These are phyloP conservation scores for Nephrotoma guestfalica DNA, from an alignment of 2,888 invertebrate species.

Conservation along the genomic window DNA sequence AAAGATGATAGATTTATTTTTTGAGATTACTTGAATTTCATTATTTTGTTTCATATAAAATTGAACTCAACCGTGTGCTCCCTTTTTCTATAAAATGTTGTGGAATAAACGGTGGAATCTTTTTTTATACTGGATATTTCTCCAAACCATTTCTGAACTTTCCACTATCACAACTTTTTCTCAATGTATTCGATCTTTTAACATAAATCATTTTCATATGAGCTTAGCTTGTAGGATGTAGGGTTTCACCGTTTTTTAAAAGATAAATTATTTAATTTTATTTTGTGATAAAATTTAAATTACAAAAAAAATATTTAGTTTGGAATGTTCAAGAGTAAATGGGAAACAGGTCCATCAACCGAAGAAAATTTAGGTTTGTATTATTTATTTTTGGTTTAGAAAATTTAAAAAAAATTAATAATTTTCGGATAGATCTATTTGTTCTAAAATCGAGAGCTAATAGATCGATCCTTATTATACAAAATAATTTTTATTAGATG, in stretches of 20 bases:
- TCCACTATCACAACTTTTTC: not conserved
- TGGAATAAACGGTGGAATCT: not conserved
- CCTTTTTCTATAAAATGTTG: not conserved
- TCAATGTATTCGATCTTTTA: not conserved
- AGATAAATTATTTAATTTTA: not conserved
- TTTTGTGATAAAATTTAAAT: conserved; percentile 1
- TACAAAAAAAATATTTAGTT: conserved; percentile 18
- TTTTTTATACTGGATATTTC: not conserved
- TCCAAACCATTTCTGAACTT: not conserved
- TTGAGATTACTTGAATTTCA: not conserved
- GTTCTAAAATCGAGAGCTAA: not conserved
- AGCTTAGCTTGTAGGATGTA: not conserved
- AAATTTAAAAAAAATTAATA: conserved; percentile 6
- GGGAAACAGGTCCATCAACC: conserved; percentile 70
- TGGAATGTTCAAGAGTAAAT: conserved; percentile 48
- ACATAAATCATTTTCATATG: not conserved
- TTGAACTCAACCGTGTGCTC: not conserved
- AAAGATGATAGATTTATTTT: not conserved
- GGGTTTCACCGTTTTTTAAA: not conserved
- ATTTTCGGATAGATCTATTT: not conserved
- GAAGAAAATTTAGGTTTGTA: conserved; percentile 71
- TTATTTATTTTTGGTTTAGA: conserved; percentile 8
- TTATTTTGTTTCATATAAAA: not conserved
- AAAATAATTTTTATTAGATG: conserved; percentile 15
- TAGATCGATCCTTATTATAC: not conserved